Percentiles rank a stretch among this genome's conserved stretches.
Evolutionary conservation across 2,113 vertebrate genomes (phyloP).

Genomic region (Ptilorrhoa leucosticta): DNA sequence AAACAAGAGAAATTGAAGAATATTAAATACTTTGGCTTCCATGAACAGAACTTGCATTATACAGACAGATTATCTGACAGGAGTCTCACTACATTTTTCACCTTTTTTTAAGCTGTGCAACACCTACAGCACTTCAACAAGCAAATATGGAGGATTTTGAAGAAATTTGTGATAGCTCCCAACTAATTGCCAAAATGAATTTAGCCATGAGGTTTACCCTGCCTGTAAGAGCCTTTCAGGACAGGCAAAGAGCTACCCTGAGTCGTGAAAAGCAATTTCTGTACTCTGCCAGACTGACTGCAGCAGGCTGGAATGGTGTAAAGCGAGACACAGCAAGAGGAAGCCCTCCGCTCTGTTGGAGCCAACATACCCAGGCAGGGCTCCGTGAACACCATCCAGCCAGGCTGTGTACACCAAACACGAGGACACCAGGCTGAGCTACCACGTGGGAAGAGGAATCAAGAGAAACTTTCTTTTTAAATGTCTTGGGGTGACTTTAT

Average conservation of each 20-base stretch:
- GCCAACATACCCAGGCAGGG: neutral
- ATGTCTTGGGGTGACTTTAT: too few relatives aligned
- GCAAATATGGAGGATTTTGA: neutral
- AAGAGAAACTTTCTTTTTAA: neutral
- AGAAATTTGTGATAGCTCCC: neutral
- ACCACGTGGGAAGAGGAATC: neutral
- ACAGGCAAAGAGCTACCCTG: neutral
- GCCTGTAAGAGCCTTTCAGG: neutral
- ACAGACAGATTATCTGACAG: neutral
- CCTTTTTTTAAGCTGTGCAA: neutral
- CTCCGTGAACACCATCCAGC: neutral
- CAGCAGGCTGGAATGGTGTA: neutral
- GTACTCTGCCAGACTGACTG: neutral
- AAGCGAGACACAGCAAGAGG: neutral
- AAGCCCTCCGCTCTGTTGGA: neutral
- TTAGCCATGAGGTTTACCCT: neutral
- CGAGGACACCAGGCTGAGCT: neutral
- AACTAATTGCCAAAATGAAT: neutral
- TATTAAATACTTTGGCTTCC: neutral
- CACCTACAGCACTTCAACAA: neutral
- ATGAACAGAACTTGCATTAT: neutral
- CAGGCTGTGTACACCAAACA: neutral
- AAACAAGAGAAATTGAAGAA: neutral
- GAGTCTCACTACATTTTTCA: neutral
- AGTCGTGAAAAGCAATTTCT: neutral